Conservation (phyloP, 2,113 vertebrate genomes). For the Syngnathoides biaculeatus region DNA sequence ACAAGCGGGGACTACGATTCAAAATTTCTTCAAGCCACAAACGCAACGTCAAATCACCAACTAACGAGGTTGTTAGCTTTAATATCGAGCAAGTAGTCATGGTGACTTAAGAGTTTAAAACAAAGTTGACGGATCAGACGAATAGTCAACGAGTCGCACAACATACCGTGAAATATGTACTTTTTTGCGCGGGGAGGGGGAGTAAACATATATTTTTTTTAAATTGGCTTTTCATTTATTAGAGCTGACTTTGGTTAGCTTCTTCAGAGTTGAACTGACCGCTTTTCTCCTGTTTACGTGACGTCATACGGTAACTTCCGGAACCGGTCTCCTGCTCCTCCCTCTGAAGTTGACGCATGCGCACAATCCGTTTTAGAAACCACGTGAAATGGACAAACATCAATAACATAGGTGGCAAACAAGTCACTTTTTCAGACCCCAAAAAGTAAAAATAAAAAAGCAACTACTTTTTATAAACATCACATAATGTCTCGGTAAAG, state of each 20-base stretch:
- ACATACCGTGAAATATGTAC: neutral
- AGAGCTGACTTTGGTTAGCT: constrained; percentile 7
- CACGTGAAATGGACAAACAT: too few relatives aligned
- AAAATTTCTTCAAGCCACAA: neutral
- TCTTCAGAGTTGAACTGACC: constrained; percentile 51
- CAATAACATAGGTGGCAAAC: too few relatives aligned
- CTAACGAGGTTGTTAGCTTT: neutral
- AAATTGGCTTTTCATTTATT: neutral
- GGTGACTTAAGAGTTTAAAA: neutral
- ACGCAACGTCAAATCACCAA: neutral
- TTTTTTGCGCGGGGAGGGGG: too few relatives aligned
- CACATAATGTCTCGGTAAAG: neutral
- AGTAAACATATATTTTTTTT: too few relatives aligned
- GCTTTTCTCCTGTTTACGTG: constrained; percentile 63
- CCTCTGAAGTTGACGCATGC: neutral
- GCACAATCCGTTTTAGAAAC: too few relatives aligned
- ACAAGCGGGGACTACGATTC: neutral
- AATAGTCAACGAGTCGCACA: neutral
- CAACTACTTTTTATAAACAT: too few relatives aligned
- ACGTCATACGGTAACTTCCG: constrained; percentile 43
- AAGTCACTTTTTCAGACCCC: too few relatives aligned
- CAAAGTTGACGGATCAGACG: neutral
- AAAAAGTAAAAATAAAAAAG: too few relatives aligned
- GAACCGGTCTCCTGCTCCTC: neutral
- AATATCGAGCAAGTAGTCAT: neutral